Base-by-base conservation (phyloP, 2,113 vertebrate genomes). In the Amphilophus citrinellus region DNA sequence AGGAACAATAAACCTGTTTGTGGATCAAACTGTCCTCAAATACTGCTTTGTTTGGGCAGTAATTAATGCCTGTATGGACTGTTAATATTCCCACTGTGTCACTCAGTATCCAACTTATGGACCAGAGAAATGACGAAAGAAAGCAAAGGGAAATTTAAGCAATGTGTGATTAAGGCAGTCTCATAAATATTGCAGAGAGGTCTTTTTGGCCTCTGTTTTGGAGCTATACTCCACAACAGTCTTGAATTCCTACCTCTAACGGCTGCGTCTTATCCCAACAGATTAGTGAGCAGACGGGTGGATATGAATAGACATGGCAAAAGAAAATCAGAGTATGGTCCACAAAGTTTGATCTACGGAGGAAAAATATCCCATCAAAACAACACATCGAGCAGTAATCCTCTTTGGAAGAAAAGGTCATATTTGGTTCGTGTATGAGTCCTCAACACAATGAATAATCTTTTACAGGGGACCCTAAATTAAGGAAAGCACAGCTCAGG, bases 101-200 rank as follows among this genome's bases (percentile, higher is more conserved):
- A 32, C 39, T 84, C 22, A 42, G 17, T 37, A 73, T 82, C 42
- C 76, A 27, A 56, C 56, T 6, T 73, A 62, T 59, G 73, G 75
- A 84, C 78, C 84, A 78, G 73, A 87, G 77, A 59, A 77, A 76
- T 39, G 37, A 76, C 84, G 24, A 84, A 77, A 91, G 87, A 89
- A 84, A 89, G 82, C 83, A 83, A 78, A 81, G 42, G 85, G 62
- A 85, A 59, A 84, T 91, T 87, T 88, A 93, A 93, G 92, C 81
- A 90, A 91, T 90, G 92, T 92, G 88, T 97, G 94, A 96, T 99
- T 99, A 99, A 99, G 98, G 98, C 98, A 97, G 98, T 98, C 97
- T 97, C 97, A 96, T 90, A 88, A 94, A 97, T 98, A 99, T 98
- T 99, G 98, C 97, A 98, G 96, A 97, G 97, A 97, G 97, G 97